Base-by-base conservation (phyloP, 2,888 invertebrate genomes). In the Lasioglossum oenotherae region DNA sequence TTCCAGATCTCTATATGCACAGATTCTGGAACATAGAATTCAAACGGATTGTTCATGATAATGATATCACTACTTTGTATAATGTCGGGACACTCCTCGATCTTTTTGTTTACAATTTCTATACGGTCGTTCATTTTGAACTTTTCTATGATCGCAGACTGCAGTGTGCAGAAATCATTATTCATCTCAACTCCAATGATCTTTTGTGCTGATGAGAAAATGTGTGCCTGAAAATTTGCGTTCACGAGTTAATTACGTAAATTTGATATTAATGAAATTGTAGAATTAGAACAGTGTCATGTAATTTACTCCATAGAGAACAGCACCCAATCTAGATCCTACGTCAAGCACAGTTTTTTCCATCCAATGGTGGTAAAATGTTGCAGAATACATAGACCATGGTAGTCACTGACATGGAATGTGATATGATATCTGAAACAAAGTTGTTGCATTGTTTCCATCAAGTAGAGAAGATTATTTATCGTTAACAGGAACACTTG, bases 151-250 rank as follows among this genome's bases (percentile, higher is more conserved):
- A 97, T 96, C 73, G 95, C 95, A 75, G 96, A 95, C 94, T 97
- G 97, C 12, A 97, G 92, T 73, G 96, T 95, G 95, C 97, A 97
- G 81, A 96, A 96, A 80, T 97, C 97, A 87, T 96, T 95, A 92
- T 97, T 97, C 94, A 97, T 96, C 95, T 98, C 97, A 60, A 97
- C 96, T 14, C 97, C 97, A 86, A 97, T 94, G 74, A 97, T 97
- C 88, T 95, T 95, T 19, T 95, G 93, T 64, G 96, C 96, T 93
- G 96, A 96, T 60, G 97, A 96, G 80, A 96, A 96, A 89, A 96
- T 95, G 92, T 96, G 96, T 74, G 97, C 97, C 97, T 97, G 95
- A 27, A 88, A 81, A 72, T 44, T 4, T 35, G 19, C 23, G 75
- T 41, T 64, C 19, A 2, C 19, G 23, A 53, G 8, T 64, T 75